These are phyloP conservation scores for Cephus pygmeus DNA, from an alignment of 2,888 invertebrate species.

Conservation along the genomic window DNA sequence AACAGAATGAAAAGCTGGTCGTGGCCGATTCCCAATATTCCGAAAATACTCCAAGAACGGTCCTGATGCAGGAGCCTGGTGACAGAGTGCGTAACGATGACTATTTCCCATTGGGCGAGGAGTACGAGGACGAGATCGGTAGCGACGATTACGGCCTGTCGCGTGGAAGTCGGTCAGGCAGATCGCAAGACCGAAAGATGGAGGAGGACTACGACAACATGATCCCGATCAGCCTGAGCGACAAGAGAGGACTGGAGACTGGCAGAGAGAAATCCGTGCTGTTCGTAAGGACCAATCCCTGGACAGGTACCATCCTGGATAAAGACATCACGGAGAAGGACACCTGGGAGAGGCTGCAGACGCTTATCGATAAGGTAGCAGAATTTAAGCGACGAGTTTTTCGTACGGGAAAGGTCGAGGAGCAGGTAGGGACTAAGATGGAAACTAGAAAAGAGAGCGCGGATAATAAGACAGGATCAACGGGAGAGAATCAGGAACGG, in stretches of 20 bases:
- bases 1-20: too few relatives aligned
- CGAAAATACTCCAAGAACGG: too few relatives aligned
- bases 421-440: constrained; percentile 22
- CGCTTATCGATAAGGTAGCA: constrained; percentile 31
- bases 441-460: constrained; percentile 4
- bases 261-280: too few relatives aligned
- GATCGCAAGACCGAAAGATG: neutral
- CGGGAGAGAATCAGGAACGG: too few relatives aligned
- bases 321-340: constrained; percentile 17
- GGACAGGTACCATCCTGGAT: neutral
- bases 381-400: constrained; percentile 36
- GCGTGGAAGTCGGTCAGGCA: neutral
- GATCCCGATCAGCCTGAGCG: neutral
- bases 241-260: neutral
- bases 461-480: too few relatives aligned
- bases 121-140: constrained; percentile 51
- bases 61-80: neutral
- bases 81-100: constrained; percentile 48
- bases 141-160: constrained; percentile 22
- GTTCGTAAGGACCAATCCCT: too few relatives aligned
- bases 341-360: constrained; percentile 30
- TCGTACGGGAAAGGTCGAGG: constrained; percentile 25
- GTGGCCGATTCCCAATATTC: too few relatives aligned
- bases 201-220: constrained; percentile 10
- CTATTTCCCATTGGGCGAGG: constrained; percentile 54